phyloP scores from a whole-genome alignment of 2,888 invertebrate species.

The Prenolepis imparis region DNA sequence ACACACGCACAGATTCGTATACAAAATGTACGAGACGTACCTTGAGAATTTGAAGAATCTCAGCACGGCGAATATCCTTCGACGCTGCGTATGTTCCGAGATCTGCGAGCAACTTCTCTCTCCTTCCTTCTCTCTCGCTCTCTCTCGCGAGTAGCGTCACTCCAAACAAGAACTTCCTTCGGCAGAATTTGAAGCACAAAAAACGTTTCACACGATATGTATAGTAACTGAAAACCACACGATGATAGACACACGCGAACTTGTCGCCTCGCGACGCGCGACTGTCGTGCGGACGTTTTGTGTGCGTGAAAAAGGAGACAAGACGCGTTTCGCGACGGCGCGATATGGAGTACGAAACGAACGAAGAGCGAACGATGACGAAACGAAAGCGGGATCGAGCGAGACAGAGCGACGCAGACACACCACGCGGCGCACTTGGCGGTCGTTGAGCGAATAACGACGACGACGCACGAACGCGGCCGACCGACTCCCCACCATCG shows the following conservation, averaged over 20 bases:
- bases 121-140: neutral
- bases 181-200: constrained; percentile 20
- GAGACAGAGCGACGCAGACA: constrained; percentile 42
- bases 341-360: constrained; percentile 18
- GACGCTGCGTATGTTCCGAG: neutral
- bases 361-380: neutral
- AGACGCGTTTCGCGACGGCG: constrained; percentile 37
- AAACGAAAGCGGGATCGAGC: constrained; percentile 30
- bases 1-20: neutral
- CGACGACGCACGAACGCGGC: neutral
- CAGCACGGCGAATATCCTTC: neutral
- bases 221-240: neutral
- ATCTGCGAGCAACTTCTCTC: neutral
- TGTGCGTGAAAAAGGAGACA: neutral
- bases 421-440: constrained; percentile 66
- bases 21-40: neutral
- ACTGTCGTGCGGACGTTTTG: constrained; percentile 35
- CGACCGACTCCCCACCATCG: too few relatives aligned
- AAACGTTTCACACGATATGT: constrained; percentile 15
- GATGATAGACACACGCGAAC: constrained; percentile 9
- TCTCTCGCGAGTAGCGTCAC: neutral
- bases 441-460: constrained; percentile 73
- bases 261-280: constrained; percentile 38
- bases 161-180: neutral
- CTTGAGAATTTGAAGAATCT: constrained; percentile 18